Conservation (phyloP, 2,888 invertebrate species). For the Leucophora obtusa region DNA sequence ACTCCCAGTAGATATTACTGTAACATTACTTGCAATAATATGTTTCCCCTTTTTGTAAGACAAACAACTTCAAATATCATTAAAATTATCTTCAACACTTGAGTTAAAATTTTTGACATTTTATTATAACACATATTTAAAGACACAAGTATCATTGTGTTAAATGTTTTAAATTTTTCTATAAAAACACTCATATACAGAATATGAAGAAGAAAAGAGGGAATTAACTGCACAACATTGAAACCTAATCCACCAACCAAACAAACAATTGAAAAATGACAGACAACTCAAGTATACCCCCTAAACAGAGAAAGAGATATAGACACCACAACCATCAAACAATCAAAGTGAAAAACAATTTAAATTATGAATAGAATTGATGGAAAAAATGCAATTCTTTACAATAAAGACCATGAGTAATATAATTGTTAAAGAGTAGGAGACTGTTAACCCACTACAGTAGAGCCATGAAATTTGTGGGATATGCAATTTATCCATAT, state of each 20-base stretch:
- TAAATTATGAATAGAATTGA: slow-evolving; percentile 54
- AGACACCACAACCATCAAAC: not conserved
- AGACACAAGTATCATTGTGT: slow-evolving; percentile 69
- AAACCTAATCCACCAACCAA: slow-evolving; percentile 24
- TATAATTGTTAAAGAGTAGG: not conserved
- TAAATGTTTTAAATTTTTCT: slow-evolving; percentile 71
- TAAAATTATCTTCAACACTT: slow-evolving; percentile 56
- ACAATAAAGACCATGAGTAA: slow-evolving; percentile 8
- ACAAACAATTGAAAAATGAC: slow-evolving; percentile 48
- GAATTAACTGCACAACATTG: not conserved
- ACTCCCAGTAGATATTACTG: too few relatives aligned
- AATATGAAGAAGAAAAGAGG: not conserved
- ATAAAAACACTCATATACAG: slow-evolving; percentile 2
- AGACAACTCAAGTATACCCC: slow-evolving; percentile 41
- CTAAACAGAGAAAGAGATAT: not conserved
- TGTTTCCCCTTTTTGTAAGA: not conserved
- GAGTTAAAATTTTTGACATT: slow-evolving; percentile 52
- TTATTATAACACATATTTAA: slow-evolving; percentile 48
- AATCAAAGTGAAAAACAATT: slow-evolving; percentile 23
- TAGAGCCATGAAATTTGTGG: too few relatives aligned
- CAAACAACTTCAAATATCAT: slow-evolving; percentile 35
- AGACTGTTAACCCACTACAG: not conserved
- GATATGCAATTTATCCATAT: too few relatives aligned
- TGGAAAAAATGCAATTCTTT: slow-evolving; percentile 14
- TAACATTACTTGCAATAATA: not conserved